Base-by-base conservation (phyloP, 2,113 vertebrate genomes). In the Gulo gulo region DNA sequence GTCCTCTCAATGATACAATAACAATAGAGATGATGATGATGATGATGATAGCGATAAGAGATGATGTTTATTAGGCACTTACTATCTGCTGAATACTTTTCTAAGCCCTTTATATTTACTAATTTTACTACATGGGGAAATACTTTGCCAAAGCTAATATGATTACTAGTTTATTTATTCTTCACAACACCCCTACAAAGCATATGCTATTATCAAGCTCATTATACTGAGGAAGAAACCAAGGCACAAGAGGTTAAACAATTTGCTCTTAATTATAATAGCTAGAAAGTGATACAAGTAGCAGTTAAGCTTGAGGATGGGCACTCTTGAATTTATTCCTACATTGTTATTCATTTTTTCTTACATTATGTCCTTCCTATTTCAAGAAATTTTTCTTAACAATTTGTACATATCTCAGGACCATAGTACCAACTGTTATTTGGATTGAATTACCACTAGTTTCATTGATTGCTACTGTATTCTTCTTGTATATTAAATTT, bases 401-500 rank as follows among this genome's bases (percentile, higher is more conserved):
- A 88, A 88, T 91, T 79, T 11, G 24, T 47, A 50, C 9, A 50
- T 84, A 93, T 81, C 90, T 91, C 36, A 84, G 59, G 71, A 85
- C 39, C 20, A 61, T 85, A 82, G 23, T 88, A 91, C 87, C 59
- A 97, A 92, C 29, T 91, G 61, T 92, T 93, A 95, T 88, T 95
- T 95, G 94, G 67, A 95, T 85, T 93, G 45, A 91, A 96, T 93
- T 91, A 86, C 39, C n/a, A 69, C 65, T 93, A 15, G 3, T 89
- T 23, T 93, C 91, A 96, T 94, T 97, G 97, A 97, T 97, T 97
- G 78, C 45, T 81, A 79, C 82, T 67, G 8, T 97, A 55, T 55
- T 55, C 52, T 97, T 89, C 90, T 82, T 8, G 0, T 93, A 39
- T 91, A 85, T 91, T 96, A 88, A 94, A 88, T 86, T 90, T 91